These are phyloP conservation scores for Oasisia sp. DNA, from an alignment of 2,888 invertebrate species.

Conservation along the genomic window DNA sequence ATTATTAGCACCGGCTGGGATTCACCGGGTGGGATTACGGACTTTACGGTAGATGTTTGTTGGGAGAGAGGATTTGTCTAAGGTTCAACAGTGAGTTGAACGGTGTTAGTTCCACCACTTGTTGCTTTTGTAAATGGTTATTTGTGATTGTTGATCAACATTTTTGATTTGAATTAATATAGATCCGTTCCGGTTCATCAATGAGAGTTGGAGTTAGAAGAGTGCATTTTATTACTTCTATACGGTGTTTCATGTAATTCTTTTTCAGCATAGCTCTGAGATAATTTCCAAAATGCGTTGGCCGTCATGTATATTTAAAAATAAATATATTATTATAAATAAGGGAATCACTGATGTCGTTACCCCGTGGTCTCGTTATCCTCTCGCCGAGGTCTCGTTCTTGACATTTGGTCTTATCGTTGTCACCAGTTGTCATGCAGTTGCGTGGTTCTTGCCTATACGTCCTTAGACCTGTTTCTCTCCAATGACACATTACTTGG, in stretches of 20 bases:
- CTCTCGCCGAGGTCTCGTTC: neutral
- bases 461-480: neutral
- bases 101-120: too few species aligned
- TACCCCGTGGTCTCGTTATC: neutral
- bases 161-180: too few species aligned
- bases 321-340: neutral
- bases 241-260: neutral
- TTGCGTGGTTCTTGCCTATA: neutral
- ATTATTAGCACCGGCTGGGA: too few species aligned
- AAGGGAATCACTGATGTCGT: neutral
- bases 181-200: too few species aligned
- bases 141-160: too few species aligned
- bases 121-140: too few species aligned
- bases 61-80: too few species aligned
- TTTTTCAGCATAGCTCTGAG: neutral
- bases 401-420: neutral
- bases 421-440: neutral
- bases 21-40: too few species aligned
- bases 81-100: too few species aligned
- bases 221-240: too few species aligned
- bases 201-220: too few species aligned
- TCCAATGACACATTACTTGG: neutral
- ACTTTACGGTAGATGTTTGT: too few species aligned
- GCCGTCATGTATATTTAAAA: neutral
- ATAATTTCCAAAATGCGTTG: neutral